Base-by-base conservation (phyloP, 2,888 invertebrate genomes). In the Mythimna lalbum region DNA sequence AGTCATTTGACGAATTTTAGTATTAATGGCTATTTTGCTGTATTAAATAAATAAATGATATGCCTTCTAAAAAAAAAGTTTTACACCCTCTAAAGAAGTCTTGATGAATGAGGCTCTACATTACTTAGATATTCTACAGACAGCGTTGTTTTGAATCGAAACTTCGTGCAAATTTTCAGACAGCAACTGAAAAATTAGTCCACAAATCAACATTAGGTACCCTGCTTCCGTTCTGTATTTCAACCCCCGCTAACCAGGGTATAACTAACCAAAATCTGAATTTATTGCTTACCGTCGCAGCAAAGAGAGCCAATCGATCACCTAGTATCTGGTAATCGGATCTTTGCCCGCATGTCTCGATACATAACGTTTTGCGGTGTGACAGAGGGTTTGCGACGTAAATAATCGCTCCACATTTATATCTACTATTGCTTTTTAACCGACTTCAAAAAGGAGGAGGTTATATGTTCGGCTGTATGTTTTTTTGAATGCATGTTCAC, bases 271-370 rank as follows among this genome's bases (percentile, higher is more conserved):
- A 73, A 78, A 86, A 85, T 82, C 86, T 81, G 75, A 86, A 86
- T 87, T 85, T 86, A 86, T 86, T 82, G 83, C 76, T 49, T 59
- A 59, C 31, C 65, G 57, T 80, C 73, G 69, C 59, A 71, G 68
- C 67, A 84, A 85, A 80, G 84, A 80, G 81, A 80, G 60, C 39
- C 73, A 78, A 87, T 88, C 87, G 80, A 89, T 89, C 88, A 87
- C 78, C 67, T 50, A 76, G 80, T 87, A 89, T 89, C 88, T 68
- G 59, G 79, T 86, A 84, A 87, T 87, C 86, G 89, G 87, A 89
- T 88, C 88, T 86, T 80, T 78, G 70, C 86, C 87, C 87, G 82
- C 85, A 86, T 87, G 82, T 83, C 83, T 67, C 79, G 76, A 87
- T 83, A 83, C 83, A 86, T 86, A 84, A 79, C 81, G 76, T 81